These are phyloP conservation scores for Condylura cristata DNA, from an alignment of 2,113 vertebrate genomes.

Conservation along the genomic window DNA sequence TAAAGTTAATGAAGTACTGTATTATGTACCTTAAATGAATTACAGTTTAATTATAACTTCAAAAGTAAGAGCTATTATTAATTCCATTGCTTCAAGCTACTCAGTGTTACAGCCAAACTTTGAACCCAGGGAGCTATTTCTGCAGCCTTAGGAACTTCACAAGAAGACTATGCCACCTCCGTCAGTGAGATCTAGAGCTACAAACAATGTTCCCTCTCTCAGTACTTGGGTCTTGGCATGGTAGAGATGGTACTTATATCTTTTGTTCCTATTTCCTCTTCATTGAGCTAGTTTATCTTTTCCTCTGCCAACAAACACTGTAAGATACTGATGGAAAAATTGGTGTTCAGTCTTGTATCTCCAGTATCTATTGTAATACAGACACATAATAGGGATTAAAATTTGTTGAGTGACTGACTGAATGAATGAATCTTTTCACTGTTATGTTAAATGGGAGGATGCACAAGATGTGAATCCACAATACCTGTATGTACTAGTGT, in stretches of 20 bases:
- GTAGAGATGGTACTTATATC: neutral
- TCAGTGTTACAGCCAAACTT: neutral
- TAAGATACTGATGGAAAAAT: too few relatives aligned
- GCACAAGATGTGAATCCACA: neutral
- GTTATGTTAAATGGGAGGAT: neutral
- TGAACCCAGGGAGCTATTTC: too few relatives aligned
- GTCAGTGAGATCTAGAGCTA: neutral
- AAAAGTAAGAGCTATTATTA: neutral
- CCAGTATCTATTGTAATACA: neutral
- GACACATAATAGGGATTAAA: neutral
- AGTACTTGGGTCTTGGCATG: neutral
- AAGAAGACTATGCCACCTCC: neutral
- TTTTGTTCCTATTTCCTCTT: neutral
- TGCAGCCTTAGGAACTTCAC: neutral
- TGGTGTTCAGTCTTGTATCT: neutral
- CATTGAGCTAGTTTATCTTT: neutral
- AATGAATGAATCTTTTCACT: neutral
- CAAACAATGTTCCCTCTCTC: neutral
- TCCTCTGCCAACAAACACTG: neutral
- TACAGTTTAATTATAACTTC: neutral
- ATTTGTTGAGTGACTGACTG: neutral
- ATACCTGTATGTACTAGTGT: neutral
- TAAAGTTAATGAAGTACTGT: neutral
- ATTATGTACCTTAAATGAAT: neutral
- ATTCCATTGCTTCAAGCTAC: neutral